Base-by-base conservation (phyloP, 2,888 invertebrate species). In the Cecidostiba fungosa region DNA sequence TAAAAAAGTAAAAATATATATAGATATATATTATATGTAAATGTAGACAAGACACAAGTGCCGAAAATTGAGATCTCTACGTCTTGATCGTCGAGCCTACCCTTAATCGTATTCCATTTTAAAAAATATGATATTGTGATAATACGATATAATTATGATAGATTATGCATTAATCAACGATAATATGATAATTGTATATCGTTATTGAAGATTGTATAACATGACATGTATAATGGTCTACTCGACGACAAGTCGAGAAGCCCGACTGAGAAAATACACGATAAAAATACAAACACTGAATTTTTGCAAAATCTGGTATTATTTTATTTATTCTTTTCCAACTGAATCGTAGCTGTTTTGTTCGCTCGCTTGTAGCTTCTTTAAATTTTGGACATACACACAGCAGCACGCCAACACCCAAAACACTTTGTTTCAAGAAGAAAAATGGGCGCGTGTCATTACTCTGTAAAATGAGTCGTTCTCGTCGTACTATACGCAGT, bases 111-210 rank as follows among this genome's bases (percentile, higher is more conserved):
- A 92, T 91, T 91, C 91, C 91, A 90, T 90, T 89, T 90, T 89
- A 91, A n/a, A 77, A 84, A 85, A 90, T 89, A 91, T 89, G 90
- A 89, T 92, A 92, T 92, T 92, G 92, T 92, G 92, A 92, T 92
- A 92, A 89, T 92, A 90, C 88, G 89, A 88, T 89, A 89, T 91
- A 90, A 89, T 89, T 87, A 88, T 74, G 76, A 85, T 88, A 86
- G 76, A 87, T 85, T 85, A 86, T 76, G 74, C 77, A 86, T 91
- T 90, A 89, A 89, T 90, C 87, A 90, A 90, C 90, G 87, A 88
- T 82, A 73, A 85, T 88, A 89, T 74, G 32, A 84, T 80, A 73
- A 76, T 87, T 88, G 85, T 86, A 83, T 76, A 84, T 85, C 85
- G 84, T 86, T 88, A 86, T 81, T 86, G 77, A 77, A 87, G 54